phyloP scores from a whole-genome alignment of 2,888 invertebrate species.

The Tryphoninae sp. region DNA sequence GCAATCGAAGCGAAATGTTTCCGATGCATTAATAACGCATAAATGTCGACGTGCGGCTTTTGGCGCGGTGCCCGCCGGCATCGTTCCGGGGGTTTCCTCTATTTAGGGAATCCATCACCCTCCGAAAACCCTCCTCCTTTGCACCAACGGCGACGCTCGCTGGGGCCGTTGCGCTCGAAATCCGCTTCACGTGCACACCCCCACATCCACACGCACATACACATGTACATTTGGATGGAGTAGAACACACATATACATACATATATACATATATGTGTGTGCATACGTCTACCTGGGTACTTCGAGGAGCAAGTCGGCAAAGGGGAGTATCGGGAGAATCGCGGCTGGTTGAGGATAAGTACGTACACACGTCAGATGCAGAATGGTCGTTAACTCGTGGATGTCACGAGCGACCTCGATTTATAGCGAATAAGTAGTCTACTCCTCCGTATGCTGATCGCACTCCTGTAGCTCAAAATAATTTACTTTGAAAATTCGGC shows the following conservation, averaged over 20 bases:
- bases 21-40: conserved; percentile 78
- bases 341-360: conserved; percentile 60
- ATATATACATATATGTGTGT: not conserved
- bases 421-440: conserved; percentile 62
- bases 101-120: conserved; percentile 77
- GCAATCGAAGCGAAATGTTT: conserved; percentile 75
- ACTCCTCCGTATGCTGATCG: conserved; percentile 20
- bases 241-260: not conserved
- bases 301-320: conserved; percentile 31
- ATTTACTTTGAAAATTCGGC: conserved; percentile 17
- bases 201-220: not conserved
- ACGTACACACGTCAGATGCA: conserved; percentile 67
- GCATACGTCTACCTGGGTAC: conserved; percentile 17
- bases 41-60: conserved; percentile 75
- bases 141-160: conserved; percentile 36
- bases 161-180: conserved; percentile 58
- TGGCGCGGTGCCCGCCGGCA: conserved; percentile 71
- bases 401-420: conserved; percentile 64
- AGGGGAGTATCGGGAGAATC: conserved; percentile 36
- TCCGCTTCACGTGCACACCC: not conserved
- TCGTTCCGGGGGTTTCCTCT: conserved; percentile 70
- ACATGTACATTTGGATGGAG: not conserved
- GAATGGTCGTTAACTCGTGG: conserved; percentile 65
- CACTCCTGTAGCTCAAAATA: not conserved
- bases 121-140: conserved; percentile 16